Evolutionary conservation across 92 coral and sea anemone genomes (phyloP), one percentile per base, ranked within the genome.

Genomic region (Zoanthus sansibaricus): DNA sequence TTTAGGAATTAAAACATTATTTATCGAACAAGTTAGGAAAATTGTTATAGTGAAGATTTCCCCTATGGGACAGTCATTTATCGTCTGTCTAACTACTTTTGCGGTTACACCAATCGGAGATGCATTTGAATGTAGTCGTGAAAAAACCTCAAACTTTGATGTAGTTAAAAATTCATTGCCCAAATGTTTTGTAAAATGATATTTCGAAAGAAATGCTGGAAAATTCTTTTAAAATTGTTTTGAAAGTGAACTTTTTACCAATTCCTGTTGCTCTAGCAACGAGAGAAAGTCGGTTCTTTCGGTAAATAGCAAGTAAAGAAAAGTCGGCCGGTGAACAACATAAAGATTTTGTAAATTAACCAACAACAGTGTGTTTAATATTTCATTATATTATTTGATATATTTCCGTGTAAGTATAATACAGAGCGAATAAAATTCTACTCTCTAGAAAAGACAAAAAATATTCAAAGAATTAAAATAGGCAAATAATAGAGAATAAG

Each of bases 51-150:
- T 5, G 55, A 49, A 49, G 55, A 49, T 49, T 7, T 49, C 55
- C 55, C 12, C 10, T 49, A 49, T 11, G 55, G 55, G 55, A 49
- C 12, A 49, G 31, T 17, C 46, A 55, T 15, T 33, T 56, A 33
- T 78, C 83, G 51, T 78, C 33, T 78, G 70, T 69, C 68, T 78
- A 42, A 44, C 70, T 78, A 15, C 70, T 78, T 78, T 59, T 56
- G 83, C 54, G 70, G 83, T 78, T 78, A 31, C 15, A 9, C 10
- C 17, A 76, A 46, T 12, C 8, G 33, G 17, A 12, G 17, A 55
- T 25, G 42, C 49, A 54, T 78, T 61, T 17, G 7, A 16, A 62
- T 20, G 1, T 62, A 13, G 6, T 37, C 58, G 14, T 4, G 0
- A 5, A 5, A 32, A 37, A 32, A 56, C 68, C 70, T 6, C 54